Base-by-base conservation (phyloP, 2,113 vertebrate species). In the Leucopternis melanops region DNA sequence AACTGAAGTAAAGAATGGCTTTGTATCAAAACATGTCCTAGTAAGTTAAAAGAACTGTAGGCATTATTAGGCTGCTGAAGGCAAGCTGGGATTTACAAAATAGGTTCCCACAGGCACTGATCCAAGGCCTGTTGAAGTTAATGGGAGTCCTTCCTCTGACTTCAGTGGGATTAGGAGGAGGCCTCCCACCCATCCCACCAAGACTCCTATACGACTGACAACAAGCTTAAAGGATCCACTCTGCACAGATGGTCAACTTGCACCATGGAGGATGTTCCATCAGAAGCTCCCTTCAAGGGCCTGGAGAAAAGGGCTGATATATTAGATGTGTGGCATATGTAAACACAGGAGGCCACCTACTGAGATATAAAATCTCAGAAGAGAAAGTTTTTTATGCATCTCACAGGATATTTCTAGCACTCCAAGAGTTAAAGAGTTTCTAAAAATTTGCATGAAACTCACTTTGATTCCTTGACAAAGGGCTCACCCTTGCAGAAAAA, bases 71-170 rank as follows among this genome's bases (percentile, higher is more conserved):
- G 58, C 54, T 85, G 58, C 50, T 87, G n/a, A 50, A 72, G n/a
- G 58, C 62, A 77, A 85, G 26, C 42, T 88, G 84, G 71, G 66
- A 86, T 91, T 85, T 87, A 73, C 90, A 80, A 95, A 95, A 91
- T 29, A 92, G 22, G 71, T 94, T 95, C 92, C 74, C 95, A 85
- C 21, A 77, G 92, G 81, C 86, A 87, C 57, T 13, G 69, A 87
- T 92, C 83, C 95, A 95, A 95, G 47, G 73, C 45, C 69, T 84
- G 42, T 23, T 72, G 36, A 86, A 90, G 32, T 80, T 89, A 77
- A 86, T 65, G 69, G 47, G 47, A 84, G 36, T 50, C 83, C 42
- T 81, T 86, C 47, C 49, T 88, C 81, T 88, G 85, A 66, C 26
- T 92, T 86, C 74, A 83, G 62, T 86, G 85, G 78, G 45, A 70